Base-by-base conservation (phyloP, 2,888 invertebrate species). In the Lamproptera curius region DNA sequence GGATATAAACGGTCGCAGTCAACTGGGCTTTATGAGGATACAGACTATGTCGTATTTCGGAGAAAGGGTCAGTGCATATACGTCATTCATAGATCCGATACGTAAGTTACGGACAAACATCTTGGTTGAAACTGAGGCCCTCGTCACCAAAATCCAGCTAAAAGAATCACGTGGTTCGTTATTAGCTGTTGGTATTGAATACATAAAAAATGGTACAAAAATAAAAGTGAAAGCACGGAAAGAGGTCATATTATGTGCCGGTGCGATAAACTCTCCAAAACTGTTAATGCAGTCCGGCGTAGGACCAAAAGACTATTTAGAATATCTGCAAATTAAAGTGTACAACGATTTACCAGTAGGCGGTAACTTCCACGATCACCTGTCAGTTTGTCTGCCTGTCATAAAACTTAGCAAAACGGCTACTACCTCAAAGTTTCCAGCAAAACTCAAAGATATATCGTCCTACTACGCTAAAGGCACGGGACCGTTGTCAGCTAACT, bases 231-330 rank as follows among this genome's bases (percentile, higher is more conserved):
- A 53, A 52, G 74, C 73, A 11, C 56, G 42, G 4, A 85, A 82
- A 58, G 87, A 87, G 69, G 59, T 86, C n/a, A 73, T 86, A 53
- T 43, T 87, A 55, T 68, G 77, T 44, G 84, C 87, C 16, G 87
- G 87, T 9, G 76, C 87, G 2, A 80, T 87, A 17, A 86, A 85
- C 54, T 73, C 82, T 20, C 84, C 87, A 1, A 86, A 81, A 59
- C 50, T 87, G 51, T 57, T 87, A 31, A 87, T 87, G 87, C 78
- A 80, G 50, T 87, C 87, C 26, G 87, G 87, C 46, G 59, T 87
- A 42, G 87, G 87, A 1, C 85, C 85, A 11, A 80, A 64, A 45
- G 84, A 85, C 11, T 87, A 87, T 44, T 70, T 87, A 56, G 83
- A 87, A 57, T 86, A 82, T 67, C 66, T 87, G 61, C 70, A 76